phyloP scores from a whole-genome alignment of 2,888 invertebrate genomes.

The Pegoplata infirma region DNA sequence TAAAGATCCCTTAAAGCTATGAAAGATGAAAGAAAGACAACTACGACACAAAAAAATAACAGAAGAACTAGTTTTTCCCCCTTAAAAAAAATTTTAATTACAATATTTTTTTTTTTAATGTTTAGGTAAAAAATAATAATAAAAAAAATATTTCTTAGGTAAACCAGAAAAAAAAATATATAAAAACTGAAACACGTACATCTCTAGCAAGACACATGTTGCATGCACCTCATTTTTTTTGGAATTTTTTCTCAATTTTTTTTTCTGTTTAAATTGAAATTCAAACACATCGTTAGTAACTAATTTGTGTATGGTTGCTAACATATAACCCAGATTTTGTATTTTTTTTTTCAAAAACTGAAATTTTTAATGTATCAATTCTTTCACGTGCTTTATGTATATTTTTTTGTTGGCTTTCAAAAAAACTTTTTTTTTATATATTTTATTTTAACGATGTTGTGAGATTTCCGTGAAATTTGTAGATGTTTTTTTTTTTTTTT shows the following conservation, averaged over 20 bases:
- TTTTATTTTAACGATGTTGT: slow-evolving; percentile 32
- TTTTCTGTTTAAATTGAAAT: slow-evolving; percentile 9
- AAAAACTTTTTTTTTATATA: too few relatives aligned
- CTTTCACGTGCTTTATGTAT: slow-evolving; percentile 45
- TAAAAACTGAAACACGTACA: slow-evolving; percentile 5
- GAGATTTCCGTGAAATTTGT: slow-evolving; percentile 58
- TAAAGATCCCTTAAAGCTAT: slow-evolving; percentile 14
- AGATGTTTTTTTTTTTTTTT: too few relatives aligned
- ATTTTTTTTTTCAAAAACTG: not conserved
- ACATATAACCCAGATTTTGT: not conserved
- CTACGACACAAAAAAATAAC: slow-evolving; percentile 20
- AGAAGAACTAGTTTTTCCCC: slow-evolving; percentile 56
- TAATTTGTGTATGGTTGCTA: slow-evolving; percentile 49
- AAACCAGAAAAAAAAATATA: slow-evolving; percentile 12
- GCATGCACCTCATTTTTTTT: slow-evolving; percentile 44
- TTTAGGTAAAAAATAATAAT: slow-evolving; percentile 40
- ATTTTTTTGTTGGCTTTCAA: not conserved
- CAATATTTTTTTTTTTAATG: slow-evolving; percentile 40
- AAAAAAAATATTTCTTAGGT: not conserved
- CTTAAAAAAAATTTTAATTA: slow-evolving; percentile 46
- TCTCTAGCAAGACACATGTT: slow-evolving; percentile 52
- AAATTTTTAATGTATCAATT: slow-evolving; percentile 55
- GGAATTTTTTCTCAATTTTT: too few relatives aligned
- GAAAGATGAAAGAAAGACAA: not conserved
- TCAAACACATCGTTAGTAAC: slow-evolving; percentile 59